A percentile compares a stretch with the other conserved stretches of the same genome.
These are phyloP conservation scores for Puntigrus tetrazona DNA, from an alignment of 2,113 vertebrate species.

Conservation along the genomic window DNA sequence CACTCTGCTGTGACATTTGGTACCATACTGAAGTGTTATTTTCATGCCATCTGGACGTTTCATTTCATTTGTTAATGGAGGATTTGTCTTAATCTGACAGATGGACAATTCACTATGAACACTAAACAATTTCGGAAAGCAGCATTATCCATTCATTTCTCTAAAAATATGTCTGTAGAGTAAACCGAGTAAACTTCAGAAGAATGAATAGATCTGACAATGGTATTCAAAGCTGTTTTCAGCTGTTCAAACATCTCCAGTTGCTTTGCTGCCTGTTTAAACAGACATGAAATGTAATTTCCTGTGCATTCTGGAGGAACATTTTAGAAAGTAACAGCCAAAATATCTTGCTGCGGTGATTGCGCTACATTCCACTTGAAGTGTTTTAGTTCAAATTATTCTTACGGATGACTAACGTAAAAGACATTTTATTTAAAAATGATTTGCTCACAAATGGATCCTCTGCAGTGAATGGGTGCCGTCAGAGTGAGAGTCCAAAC, in stretches of 20 bases:
- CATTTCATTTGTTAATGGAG: slow-evolving; percentile 45
- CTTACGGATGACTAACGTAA: no score
- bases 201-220: slow-evolving; percentile 2
- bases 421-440: background rate
- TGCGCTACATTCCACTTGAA: background rate
- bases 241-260: background rate
- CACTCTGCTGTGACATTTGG: slow-evolving; percentile 28
- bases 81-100: slow-evolving; percentile 45
- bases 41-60: slow-evolving; percentile 35
- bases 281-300: background rate
- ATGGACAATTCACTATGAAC: slow-evolving; percentile 31
- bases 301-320: background rate
- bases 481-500: no score
- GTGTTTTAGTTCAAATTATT: background rate
- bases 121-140: slow-evolving; percentile 26
- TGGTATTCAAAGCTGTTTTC: background rate
- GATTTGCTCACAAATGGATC: background rate
- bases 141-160: background rate
- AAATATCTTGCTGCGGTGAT: background rate
- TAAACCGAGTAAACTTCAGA: slow-evolving; percentile 1
- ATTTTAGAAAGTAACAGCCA: background rate
- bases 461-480: no score
- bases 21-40: slow-evolving; percentile 10
- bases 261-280: background rate
- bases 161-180: background rate